Evolutionary conservation across 2,113 vertebrate species (phyloP).

Genomic region (Eptesicus fuscus): DNA sequence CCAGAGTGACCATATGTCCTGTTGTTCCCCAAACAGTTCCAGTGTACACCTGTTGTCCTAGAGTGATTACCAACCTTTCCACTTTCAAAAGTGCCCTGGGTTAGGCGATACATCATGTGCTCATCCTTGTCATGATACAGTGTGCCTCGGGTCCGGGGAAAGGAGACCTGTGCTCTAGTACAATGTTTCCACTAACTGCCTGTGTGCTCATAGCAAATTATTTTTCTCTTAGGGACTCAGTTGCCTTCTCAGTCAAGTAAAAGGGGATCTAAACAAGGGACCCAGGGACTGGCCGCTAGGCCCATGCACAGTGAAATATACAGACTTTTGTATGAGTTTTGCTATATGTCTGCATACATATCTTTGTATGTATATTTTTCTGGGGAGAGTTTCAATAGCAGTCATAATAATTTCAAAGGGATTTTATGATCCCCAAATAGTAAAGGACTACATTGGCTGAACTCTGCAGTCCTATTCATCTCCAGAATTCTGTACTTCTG

Average conservation of each 20-base stretch:
- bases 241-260: neutral
- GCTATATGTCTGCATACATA: neutral
- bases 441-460: neutral
- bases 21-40: neutral
- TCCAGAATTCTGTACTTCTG: slow-evolving; percentile 10
- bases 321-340: neutral
- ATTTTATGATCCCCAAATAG: neutral
- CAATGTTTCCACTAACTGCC: neutral
- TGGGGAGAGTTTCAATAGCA: neutral
- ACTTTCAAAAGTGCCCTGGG: neutral
- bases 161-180: neutral
- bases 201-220: neutral
- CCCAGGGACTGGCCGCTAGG: neutral
- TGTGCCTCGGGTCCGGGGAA: neutral
- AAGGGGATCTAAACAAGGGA: neutral
- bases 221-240: neutral
- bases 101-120: neutral
- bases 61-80: neutral
- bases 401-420: slow-evolving; percentile 8
- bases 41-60: neutral
- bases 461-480: neutral
- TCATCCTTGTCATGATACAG: neutral
- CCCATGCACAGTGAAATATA: neutral
- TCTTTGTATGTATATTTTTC: neutral
- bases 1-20: neutral